Percentiles rank a stretch among this genome's conserved stretches.
phyloP scores from a whole-genome alignment of 2,888 invertebrate species.

The Tenthredo scrophulariae region DNA sequence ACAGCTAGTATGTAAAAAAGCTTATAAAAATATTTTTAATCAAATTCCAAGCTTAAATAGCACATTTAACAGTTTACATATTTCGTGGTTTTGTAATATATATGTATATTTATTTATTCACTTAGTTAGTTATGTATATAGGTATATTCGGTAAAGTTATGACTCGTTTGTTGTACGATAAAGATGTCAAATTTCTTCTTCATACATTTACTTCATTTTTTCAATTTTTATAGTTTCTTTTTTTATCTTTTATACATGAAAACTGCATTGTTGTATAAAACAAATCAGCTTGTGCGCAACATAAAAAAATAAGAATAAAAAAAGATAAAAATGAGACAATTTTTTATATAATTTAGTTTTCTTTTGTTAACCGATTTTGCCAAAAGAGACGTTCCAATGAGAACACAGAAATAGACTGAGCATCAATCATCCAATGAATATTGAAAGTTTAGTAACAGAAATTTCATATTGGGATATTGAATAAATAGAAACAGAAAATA shows the following conservation, averaged over 20 bases:
- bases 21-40: slow-evolving; percentile 51
- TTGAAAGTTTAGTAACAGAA: background rate
- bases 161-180: slow-evolving; percentile 6
- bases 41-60: slow-evolving; percentile 49
- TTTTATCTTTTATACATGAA: background rate
- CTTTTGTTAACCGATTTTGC: background rate
- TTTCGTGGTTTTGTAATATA: slow-evolving; percentile 4
- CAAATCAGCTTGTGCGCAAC: slow-evolving; percentile 20
- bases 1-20: slow-evolving; percentile 47
- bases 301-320: background rate
- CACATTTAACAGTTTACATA: slow-evolving; percentile 41
- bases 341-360: background rate
- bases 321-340: background rate
- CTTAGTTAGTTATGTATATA: slow-evolving; percentile 20
- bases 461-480: background rate
- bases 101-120: background rate
- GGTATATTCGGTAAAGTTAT: slow-evolving; percentile 12
- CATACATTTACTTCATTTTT: too few species aligned
- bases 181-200: background rate
- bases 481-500: background rate
- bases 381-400: background rate
- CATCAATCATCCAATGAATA: background rate
- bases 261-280: background rate
- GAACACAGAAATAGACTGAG: too few species aligned
- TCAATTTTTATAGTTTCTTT: background rate